These are phyloP conservation scores for Phengaris alcon DNA, from an alignment of 2,888 invertebrate genomes.

Conservation along the genomic window DNA sequence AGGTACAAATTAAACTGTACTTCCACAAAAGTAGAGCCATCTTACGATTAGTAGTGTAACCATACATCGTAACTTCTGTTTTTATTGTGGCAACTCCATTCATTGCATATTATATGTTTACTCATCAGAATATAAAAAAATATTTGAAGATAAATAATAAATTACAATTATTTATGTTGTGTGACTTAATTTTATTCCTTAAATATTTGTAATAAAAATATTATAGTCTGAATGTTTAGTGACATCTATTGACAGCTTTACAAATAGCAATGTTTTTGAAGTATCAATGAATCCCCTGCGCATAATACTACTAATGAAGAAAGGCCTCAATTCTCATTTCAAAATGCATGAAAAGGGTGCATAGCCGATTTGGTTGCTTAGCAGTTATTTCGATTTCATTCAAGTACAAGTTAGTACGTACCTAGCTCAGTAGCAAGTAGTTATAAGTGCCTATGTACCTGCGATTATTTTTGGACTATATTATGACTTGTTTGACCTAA, in stretches of 20 bases:
- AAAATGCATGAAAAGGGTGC: neutral
- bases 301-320: slow-evolving; percentile 19
- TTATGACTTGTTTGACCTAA: slow-evolving; percentile 19
- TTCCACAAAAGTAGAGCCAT: neutral
- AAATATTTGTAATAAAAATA: no score
- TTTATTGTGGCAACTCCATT: no score
- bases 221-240: neutral
- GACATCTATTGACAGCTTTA: slow-evolving; percentile 17
- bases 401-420: slow-evolving; percentile 1
- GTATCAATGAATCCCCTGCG: slow-evolving; percentile 10
- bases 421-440: slow-evolving; percentile 16
- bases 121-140: no score
- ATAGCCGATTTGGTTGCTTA: neutral
- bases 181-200: no score
- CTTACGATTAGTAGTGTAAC: neutral
- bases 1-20: neutral
- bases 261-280: neutral
- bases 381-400: slow-evolving; percentile 24
- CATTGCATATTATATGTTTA: no score
- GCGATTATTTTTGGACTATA: slow-evolving; percentile 15
- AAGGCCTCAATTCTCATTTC: neutral
- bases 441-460: slow-evolving; percentile 1
- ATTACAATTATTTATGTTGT: no score
- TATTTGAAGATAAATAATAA: no score
- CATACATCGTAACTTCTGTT: no score